Base-by-base conservation (phyloP, 2,797 vertebrate species). In the Trematomus bernacchii region DNA sequence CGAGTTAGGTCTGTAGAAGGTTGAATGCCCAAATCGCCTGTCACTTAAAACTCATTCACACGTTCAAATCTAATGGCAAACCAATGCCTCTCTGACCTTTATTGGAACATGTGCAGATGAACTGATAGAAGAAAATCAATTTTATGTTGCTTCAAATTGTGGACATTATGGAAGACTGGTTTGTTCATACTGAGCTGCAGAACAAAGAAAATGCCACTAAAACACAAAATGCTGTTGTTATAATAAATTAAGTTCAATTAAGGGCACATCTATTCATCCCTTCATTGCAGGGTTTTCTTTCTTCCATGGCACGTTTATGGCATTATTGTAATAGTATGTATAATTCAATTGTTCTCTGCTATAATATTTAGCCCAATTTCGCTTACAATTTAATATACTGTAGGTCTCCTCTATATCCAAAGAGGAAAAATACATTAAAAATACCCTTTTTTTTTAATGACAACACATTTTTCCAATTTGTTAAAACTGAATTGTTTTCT, bases 401-500 rank as follows among this genome's bases (percentile, higher is more conserved):
- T n/a, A n/a, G 27, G 4, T 27, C 27, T 61, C 23, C 66, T 78
- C 66, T 68, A 62, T 48, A 70, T 79, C 66, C 75, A 33, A 43
- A 3, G 46, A 77, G 62, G 61, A 63, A 71, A 76, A 61, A 14
- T 52, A 60, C 44, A 88, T 90, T 84, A 72, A 70, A 83, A 69
- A 62, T 61, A 51, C 65, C 62, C 12, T 71, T 76, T 71, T 72
- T 48, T 87, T 76, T 71, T 59, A 90, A 74, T 66, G 16, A 62
- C 66, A 81, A 80, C 57, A 58, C 1, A 83, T 85, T 88, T 89
- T 74, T 80, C 55, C 44, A 64, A 79, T 59, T 87, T 82, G 77
- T 76, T 84, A 66, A 76, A 87, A 84, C 83, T 77, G 61, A 83
- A 90, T 90, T 80, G 71, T 84, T 84, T 86, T 79, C 67, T 40